These are phyloP conservation scores for Thereva unica DNA, from an alignment of 2,888 invertebrate species.

Conservation along the genomic window DNA sequence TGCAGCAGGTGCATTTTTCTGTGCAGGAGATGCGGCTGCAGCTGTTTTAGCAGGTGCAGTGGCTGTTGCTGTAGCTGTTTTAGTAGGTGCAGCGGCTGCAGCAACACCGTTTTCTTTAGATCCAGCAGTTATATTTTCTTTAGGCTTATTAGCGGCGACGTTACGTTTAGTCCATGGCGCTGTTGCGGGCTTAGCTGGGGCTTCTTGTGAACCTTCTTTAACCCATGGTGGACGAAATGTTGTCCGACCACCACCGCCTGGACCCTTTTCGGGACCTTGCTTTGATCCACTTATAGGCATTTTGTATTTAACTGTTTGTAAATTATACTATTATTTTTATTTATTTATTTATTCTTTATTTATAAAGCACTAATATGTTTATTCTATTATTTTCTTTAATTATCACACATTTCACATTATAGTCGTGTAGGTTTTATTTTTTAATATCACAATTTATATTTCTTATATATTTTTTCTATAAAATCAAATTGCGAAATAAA, in stretches of 20 bases:
- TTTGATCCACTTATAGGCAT: conserved; percentile 53
- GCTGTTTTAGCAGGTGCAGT: conserved; percentile 57
- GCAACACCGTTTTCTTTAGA: conserved; percentile 26
- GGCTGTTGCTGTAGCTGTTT: conserved; percentile 59
- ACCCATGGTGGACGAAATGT: conserved; percentile 74
- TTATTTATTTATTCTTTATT: conserved; percentile 20
- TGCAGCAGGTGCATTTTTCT: conserved; percentile 32
- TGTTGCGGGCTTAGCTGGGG: conserved; percentile 58
- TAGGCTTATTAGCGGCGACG: conserved; percentile 44
- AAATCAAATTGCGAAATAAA: too few species aligned
- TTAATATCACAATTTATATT: too few species aligned
- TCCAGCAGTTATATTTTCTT: conserved; percentile 36
- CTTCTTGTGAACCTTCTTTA: conserved; percentile 62
- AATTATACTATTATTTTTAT: conserved; percentile 22
- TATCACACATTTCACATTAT: conserved; percentile 9
- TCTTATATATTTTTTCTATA: too few species aligned
- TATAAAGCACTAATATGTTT: conserved; percentile 11
- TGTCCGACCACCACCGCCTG: conserved; percentile 60
- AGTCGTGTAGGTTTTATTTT: too few species aligned
- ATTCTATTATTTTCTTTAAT: neutral
- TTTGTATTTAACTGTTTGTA: conserved; percentile 34
- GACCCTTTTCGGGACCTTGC: conserved; percentile 44
- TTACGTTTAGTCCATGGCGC: conserved; percentile 59
- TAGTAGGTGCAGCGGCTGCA: conserved; percentile 40
- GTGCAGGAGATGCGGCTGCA: conserved; percentile 37